Evolutionary conservation across 92 coral and sea anemone species (phyloP).

Genomic region (Heteractis magnifica): DNA sequence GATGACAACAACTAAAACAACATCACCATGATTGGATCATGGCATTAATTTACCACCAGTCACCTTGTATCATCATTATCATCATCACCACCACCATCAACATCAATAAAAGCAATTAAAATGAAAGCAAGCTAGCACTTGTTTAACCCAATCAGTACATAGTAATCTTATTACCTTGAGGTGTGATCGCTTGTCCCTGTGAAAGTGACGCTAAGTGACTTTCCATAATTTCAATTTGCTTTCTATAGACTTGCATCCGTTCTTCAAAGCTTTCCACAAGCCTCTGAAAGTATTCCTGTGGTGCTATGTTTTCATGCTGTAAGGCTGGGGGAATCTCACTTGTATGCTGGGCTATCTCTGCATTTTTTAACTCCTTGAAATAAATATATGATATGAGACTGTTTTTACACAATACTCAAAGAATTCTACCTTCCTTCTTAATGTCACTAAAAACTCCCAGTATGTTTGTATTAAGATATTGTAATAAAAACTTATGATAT

Average conservation of each 20-base stretch:
- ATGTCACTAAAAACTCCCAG: not conserved
- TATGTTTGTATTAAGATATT: not conserved
- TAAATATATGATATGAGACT: not conserved
- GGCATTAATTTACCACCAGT: no score
- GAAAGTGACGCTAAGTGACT: constrained; percentile 90
- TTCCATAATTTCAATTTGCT: constrained; percentile 94
- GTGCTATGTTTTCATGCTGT: constrained; percentile 92
- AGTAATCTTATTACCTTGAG: constrained; percentile 70
- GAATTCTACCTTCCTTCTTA: not conserved
- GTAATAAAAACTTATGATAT: no score
- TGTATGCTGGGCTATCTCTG: constrained; percentile 95
- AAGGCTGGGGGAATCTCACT: constrained; percentile 90
- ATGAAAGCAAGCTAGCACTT: not conserved
- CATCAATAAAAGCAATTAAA: not conserved
- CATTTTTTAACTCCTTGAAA: constrained; percentile 87
- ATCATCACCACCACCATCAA: not conserved
- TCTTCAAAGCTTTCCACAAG: constrained; percentile 94
- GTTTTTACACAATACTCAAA: not conserved
- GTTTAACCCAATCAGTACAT: no score
- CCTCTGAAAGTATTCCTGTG: constrained; percentile 91
- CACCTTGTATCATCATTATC: not conserved
- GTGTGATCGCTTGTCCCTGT: constrained; percentile 89
- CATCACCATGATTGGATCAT: no score
- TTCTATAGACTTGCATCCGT: constrained; percentile 88
- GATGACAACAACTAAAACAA: no score